Conservation (phyloP, 2,113 vertebrate genomes). For the Gymnarchus niloticus region DNA sequence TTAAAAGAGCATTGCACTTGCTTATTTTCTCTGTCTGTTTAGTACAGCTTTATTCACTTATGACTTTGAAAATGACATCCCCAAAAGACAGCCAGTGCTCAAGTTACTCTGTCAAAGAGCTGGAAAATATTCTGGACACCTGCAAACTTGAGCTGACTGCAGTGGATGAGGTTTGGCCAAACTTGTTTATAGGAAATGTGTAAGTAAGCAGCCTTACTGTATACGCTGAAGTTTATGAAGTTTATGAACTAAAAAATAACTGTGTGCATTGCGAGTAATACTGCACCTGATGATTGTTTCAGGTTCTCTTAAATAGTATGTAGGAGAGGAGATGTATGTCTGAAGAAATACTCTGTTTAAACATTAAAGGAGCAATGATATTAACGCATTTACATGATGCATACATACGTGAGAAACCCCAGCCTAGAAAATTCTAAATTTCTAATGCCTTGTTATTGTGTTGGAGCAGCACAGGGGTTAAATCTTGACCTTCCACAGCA, state of each 20-base stretch:
- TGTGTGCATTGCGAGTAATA: too few relatives aligned
- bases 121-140: slow-evolving; percentile 57
- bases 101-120: slow-evolving; percentile 48
- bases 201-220: slow-evolving; percentile 51
- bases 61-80: slow-evolving; percentile 31
- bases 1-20: neutral
- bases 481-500: neutral
- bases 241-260: too few relatives aligned
- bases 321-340: neutral
- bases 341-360: neutral
- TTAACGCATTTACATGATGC: neutral
- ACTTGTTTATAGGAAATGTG: slow-evolving; percentile 67
- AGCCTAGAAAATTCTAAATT: neutral
- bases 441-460: neutral
- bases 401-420: too few relatives aligned
- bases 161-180: slow-evolving; percentile 68
- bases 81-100: slow-evolving; percentile 50
- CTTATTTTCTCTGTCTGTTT: neutral
- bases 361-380: neutral
- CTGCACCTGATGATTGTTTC: neutral
- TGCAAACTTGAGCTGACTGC: slow-evolving; percentile 63
- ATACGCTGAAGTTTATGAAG: too few relatives aligned
- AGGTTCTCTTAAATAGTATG: neutral
- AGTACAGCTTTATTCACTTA: neutral
- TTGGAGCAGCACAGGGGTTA: neutral